Base-by-base conservation (phyloP, 1,140 invertebrate genomes). In the Sesamia nonagrioides region DNA sequence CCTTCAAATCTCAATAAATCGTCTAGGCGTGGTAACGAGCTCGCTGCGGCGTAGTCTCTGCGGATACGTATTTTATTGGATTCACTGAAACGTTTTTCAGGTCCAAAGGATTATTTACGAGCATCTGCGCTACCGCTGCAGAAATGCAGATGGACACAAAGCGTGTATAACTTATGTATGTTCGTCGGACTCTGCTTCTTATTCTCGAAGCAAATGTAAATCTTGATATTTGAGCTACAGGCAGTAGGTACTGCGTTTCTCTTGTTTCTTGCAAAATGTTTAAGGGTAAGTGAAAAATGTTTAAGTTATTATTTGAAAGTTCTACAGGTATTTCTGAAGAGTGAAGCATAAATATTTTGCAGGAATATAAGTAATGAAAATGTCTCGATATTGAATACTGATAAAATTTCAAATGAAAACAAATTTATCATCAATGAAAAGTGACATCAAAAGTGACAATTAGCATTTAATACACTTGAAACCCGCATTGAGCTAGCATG, bases 1-100 rank as follows among this genome's bases (percentile, higher is more conserved):
- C 87, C 86, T 94, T 94, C 93, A 94, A 94, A 94, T 94, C 93
- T 94, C 93, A 94, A 94, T 94, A 94, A 94, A 94, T 94, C 93
- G 92, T 91, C 90, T 94, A 93, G 93, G 92, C 92, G 92, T 92
- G 92, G 93, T 94, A 94, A 94, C 93, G 93, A 94, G 93, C 92
- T 91, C 92, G 88, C 91, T 92, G 93, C 93, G 91, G 92, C 91
- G 93, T 89, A 92, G 91, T 92, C 91, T 93, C 91, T 94, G 91
- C 93, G 93, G 92, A 94, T 95, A 94, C 93, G 93, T 95, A 94
- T 95, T 95, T 94, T 95, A 95, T 95, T 94, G 93, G 93, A 95
- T 95, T 94, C 91, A 92, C 89, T 93, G 93, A 94, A 95, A 95
- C 92, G 93, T 94, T 95, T 95, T 95, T 93, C 93, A 92, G 91